Base-by-base conservation (phyloP, 1,140 invertebrate species). In the Conus ventricosus region DNA sequence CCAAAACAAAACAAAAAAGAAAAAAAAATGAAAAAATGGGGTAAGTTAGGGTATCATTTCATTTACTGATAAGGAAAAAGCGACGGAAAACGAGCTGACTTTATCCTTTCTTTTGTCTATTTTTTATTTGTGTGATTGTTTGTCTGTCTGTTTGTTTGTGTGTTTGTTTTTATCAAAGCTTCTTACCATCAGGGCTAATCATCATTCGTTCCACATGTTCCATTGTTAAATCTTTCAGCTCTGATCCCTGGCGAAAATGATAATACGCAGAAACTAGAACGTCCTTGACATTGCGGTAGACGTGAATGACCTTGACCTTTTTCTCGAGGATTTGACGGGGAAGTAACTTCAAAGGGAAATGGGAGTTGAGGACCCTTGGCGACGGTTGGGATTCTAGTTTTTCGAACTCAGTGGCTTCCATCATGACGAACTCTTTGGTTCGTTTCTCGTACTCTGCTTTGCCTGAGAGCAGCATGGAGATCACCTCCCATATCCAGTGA, bases 211-310 rank as follows among this genome's bases (percentile, higher is more conserved):
- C 57, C 8, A 60, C 57, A 4, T 60, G 1, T 39, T 81, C 78
- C 5, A 51, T 39, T 10, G 78, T 81, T 11, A 81, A 1, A 51
- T 81, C 25, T 51, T 81, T 27, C 78, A 81, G 0, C 8, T 10
- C 25, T 17, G 78, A 27, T 7, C 1, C 53, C 54, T 84, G 83
- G 1, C 55, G 82, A 27, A 39, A 53, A 83, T 89, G 88, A 23
- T 88, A 83, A 25, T 76, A 91, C 3, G 55, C 0, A 5, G 91
- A 91, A 17, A 91, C 90, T 7, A 39, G 23, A 5, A 86, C 60
- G 84, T 91, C 91, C 67, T 91, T 91, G 25, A 90, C 89, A 63
- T 91, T 3, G 89, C 85, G 57, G 15, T 60, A 60, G 57, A 60
- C 4, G 57, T 60, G 57, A 60, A 60, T 60, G 57, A 60, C 85